phyloP scores from a whole-genome alignment of 1,140 invertebrate species.

The Drosophila punjabiensis region DNA sequence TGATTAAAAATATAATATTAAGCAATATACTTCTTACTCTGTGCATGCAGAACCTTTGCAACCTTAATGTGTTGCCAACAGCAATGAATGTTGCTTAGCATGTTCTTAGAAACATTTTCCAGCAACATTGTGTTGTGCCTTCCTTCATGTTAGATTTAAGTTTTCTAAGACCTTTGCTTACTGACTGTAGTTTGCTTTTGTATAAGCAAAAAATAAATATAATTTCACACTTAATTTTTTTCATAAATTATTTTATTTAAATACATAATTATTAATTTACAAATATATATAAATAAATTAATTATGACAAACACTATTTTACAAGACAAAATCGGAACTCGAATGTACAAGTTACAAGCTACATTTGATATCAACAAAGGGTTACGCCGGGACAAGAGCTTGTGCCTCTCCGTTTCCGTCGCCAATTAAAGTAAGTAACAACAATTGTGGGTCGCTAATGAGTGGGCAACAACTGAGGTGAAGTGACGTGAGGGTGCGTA shows the following conservation, averaged over 20 bases:
- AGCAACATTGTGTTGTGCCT: neutral
- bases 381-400: constrained; percentile 2
- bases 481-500: constrained; percentile 32
- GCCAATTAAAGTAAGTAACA: constrained; percentile 38
- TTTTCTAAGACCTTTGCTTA: neutral
- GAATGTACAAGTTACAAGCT: constrained; percentile 36
- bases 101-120: neutral
- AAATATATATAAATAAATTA: constrained; percentile 82
- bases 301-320: constrained; percentile 73
- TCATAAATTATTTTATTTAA: constrained; percentile 83
- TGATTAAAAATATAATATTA: no score
- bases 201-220: neutral
- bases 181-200: neutral
- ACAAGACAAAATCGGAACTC: constrained; percentile 61
- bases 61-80: neutral
- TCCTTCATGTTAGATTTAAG: neutral
- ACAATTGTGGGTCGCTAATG: constrained; percentile 37
- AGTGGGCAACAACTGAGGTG: constrained; percentile 24
- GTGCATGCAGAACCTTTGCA: neutral
- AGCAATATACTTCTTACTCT: no score
- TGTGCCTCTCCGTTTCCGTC: constrained; percentile 17
- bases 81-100: neutral
- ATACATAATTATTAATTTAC: constrained; percentile 77
- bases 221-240: neutral
- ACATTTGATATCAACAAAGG: constrained; percentile 45